Conservation (phyloP, 2,797 vertebrate species). For the Podargus strigoides region DNA sequence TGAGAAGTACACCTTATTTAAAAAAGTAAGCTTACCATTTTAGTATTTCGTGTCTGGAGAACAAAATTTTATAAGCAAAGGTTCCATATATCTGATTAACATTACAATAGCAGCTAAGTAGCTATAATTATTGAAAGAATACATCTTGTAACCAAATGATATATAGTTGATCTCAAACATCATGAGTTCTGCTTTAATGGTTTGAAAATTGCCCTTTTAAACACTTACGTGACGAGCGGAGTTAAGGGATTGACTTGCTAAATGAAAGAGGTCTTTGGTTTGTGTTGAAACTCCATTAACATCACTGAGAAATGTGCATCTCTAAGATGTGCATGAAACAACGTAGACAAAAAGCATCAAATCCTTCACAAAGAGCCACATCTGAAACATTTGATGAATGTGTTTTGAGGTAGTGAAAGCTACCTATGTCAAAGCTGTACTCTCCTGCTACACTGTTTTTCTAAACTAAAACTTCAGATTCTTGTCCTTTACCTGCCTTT, state of each 20-base stretch:
- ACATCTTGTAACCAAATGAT: background rate
- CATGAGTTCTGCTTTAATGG: background rate
- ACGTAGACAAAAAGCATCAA: background rate
- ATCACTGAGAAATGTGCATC: background rate
- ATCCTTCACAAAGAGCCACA: background rate
- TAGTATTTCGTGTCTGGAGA: background rate
- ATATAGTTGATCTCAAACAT: background rate
- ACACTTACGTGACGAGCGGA: background rate
- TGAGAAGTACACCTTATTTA: background rate
- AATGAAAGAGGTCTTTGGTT: background rate
- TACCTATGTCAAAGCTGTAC: background rate
- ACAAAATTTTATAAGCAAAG: conserved; percentile 24
- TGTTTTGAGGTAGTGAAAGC: background rate
- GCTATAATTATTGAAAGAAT: conserved; percentile 4
- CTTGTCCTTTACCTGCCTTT: background rate
- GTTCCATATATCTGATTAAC: background rate
- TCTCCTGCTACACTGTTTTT: background rate
- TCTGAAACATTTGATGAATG: background rate
- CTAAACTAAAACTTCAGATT: background rate
- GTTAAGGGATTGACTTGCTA: background rate
- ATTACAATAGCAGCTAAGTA: conserved; percentile 1
- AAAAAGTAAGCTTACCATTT: background rate
- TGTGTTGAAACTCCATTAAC: background rate
- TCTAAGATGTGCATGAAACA: background rate
- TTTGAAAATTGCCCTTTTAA: conserved; percentile 9